Evolutionary conservation across 2,888 invertebrate species (phyloP).

Genomic region (Sepioteuthis lessoniana): DNA sequence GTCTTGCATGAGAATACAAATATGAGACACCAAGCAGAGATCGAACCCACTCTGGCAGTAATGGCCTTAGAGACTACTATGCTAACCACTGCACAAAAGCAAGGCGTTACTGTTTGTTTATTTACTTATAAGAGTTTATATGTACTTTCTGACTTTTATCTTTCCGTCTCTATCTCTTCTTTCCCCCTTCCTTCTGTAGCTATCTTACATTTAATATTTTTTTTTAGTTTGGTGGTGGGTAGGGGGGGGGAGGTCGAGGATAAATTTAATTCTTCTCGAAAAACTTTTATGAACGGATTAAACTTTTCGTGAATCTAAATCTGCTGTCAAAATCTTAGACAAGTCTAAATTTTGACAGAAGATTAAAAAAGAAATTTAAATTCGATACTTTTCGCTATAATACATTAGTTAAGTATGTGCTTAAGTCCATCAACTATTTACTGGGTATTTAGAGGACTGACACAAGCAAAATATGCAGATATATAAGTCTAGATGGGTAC

Average conservation of each 20-base stretch:
- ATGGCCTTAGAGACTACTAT: too few species aligned
- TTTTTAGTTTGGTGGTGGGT: neutral
- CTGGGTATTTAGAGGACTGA: neutral
- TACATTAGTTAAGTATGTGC: neutral
- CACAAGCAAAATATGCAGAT: neutral
- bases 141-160: too few species aligned
- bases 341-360: neutral
- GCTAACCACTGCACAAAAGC: too few species aligned
- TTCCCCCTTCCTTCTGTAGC: too few species aligned
- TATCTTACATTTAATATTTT: neutral
- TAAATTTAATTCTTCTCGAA: neutral
- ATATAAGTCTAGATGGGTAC: neutral
- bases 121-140: too few species aligned
- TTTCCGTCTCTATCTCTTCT: too few species aligned
- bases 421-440: neutral
- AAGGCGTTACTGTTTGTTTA: too few species aligned
- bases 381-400: neutral
- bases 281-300: neutral
- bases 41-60: too few species aligned
- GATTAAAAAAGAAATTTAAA: too few species aligned
- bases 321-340: neutral
- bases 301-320: neutral
- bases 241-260: neutral
- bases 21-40: too few species aligned
- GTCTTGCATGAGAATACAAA: too few species aligned